phyloP scores from a whole-genome alignment of 1,140 invertebrate species.

The Cherax quadricarinatus region DNA sequence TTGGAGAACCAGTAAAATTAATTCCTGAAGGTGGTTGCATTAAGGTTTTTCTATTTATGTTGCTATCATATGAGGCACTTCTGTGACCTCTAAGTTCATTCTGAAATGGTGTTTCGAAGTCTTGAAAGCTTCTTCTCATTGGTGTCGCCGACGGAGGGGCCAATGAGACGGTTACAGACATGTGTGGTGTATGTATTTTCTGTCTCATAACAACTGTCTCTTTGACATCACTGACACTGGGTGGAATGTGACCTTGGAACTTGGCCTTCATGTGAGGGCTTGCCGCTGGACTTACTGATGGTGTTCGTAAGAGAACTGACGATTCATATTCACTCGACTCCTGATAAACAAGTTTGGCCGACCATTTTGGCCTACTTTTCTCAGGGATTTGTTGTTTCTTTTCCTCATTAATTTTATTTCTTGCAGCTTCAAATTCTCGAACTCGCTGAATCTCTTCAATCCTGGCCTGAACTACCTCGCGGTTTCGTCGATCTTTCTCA shows the following conservation, averaged over 20 bases:
- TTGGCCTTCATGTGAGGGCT: slow-evolving; percentile 72
- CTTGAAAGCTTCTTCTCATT: slow-evolving; percentile 61
- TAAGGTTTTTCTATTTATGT: slow-evolving; percentile 77
- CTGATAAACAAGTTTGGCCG: slow-evolving; percentile 74
- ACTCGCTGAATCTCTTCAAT: slow-evolving; percentile 70
- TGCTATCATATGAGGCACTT: slow-evolving; percentile 74
- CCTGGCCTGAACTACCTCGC: slow-evolving; percentile 71
- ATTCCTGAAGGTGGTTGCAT: slow-evolving; percentile 80
- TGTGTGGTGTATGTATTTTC: slow-evolving; percentile 7
- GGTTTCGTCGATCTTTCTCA: slow-evolving; percentile 74
- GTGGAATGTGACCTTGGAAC: slow-evolving; percentile 37
- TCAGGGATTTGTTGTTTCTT: slow-evolving; percentile 32
- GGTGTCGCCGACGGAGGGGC: slow-evolving; percentile 68
- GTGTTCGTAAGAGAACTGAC: slow-evolving; percentile 71
- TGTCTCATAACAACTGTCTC: slow-evolving; percentile 47
- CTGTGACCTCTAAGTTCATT: slow-evolving; percentile 65
- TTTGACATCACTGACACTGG: slow-evolving; percentile 5
- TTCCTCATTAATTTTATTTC: slow-evolving; percentile 58
- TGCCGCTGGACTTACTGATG: slow-evolving; percentile 74
- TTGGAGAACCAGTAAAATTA: neutral
- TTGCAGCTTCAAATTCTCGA: slow-evolving; percentile 56
- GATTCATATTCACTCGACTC: slow-evolving; percentile 75
- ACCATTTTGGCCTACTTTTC: slow-evolving; percentile 73
- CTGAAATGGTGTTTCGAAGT: slow-evolving; percentile 54
- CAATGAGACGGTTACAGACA: slow-evolving; percentile 21